Conservation (phyloP, 23 tunicate genomes). For the Diplosoma virens region DNA sequence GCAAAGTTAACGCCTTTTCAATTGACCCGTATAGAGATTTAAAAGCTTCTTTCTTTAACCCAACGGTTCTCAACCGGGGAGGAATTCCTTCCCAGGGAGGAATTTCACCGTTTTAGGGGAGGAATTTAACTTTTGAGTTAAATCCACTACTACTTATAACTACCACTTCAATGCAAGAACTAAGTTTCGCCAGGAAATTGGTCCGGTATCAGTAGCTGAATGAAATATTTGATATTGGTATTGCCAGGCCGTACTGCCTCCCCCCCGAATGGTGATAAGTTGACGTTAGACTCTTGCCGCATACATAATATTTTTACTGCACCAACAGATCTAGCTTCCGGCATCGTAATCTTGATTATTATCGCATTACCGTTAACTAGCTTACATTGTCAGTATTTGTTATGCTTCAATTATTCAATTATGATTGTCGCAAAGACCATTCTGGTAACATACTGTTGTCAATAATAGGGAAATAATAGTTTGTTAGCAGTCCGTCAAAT, state of each 20-base stretch:
- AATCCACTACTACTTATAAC: not conserved
- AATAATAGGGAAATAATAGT: not conserved
- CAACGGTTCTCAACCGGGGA: not conserved
- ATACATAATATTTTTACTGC: not conserved
- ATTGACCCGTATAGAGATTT: too few relatives aligned
- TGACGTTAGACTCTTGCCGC: not conserved
- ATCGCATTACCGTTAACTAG: not conserved
- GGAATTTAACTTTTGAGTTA: not conserved
- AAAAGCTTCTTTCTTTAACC: too few relatives aligned
- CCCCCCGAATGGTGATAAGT: not conserved
- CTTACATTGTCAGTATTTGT: not conserved
- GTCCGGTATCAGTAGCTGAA: not conserved
- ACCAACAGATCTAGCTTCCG: not conserved
- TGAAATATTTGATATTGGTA: not conserved
- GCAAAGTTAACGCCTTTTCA: too few relatives aligned
- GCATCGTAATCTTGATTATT: not conserved
- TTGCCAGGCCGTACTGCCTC: not conserved
- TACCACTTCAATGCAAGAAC: not conserved
- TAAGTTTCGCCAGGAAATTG: not conserved
- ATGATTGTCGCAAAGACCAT: not conserved
- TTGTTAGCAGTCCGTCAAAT: not conserved
- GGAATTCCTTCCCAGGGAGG: not conserved
- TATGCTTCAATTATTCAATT: not conserved
- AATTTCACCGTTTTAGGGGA: not conserved
- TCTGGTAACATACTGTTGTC: not conserved